These are phyloP conservation scores for Chymomyza amoena DNA, from an alignment of 2,888 invertebrate genomes.

Conservation along the genomic window DNA sequence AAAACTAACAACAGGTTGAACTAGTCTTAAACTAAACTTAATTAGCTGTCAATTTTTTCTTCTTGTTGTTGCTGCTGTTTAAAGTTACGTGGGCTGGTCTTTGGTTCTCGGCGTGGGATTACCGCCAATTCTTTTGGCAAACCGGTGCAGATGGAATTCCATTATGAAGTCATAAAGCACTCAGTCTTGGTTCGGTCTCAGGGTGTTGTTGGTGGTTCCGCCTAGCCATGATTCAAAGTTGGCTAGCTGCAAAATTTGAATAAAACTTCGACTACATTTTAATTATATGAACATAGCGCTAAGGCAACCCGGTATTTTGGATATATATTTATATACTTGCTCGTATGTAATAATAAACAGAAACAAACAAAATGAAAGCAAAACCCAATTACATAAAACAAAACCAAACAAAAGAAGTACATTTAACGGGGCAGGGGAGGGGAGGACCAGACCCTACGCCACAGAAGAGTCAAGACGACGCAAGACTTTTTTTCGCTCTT, in stretches of 20 bases:
- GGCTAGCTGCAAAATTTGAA: neutral
- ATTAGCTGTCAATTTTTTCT: neutral
- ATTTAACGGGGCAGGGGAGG: neutral
- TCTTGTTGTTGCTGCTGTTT: neutral
- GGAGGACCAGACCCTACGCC: constrained; percentile 24
- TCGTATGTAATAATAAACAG: constrained; percentile 34
- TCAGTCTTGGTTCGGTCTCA: neutral
- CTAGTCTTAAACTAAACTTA: neutral
- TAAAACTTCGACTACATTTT: neutral
- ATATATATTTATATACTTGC: neutral
- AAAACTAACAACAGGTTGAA: neutral
- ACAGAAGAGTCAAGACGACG: neutral
- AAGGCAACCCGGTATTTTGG: neutral
- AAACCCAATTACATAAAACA: constrained; percentile 42
- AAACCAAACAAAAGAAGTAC: constrained; percentile 21
- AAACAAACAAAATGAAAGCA: constrained; percentile 10
- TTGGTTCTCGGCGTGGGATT: neutral
- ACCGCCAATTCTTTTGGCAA: neutral
- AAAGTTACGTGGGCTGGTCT: neutral
- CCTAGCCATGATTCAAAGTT: neutral
- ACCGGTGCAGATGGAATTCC: neutral
- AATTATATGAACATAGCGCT: neutral
- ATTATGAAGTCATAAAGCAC: neutral
- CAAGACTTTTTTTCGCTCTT: constrained; percentile 5
- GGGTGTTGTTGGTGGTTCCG: neutral